phyloP scores from a whole-genome alignment of 2,888 invertebrate genomes.

The Cheilosia vernalis region DNA sequence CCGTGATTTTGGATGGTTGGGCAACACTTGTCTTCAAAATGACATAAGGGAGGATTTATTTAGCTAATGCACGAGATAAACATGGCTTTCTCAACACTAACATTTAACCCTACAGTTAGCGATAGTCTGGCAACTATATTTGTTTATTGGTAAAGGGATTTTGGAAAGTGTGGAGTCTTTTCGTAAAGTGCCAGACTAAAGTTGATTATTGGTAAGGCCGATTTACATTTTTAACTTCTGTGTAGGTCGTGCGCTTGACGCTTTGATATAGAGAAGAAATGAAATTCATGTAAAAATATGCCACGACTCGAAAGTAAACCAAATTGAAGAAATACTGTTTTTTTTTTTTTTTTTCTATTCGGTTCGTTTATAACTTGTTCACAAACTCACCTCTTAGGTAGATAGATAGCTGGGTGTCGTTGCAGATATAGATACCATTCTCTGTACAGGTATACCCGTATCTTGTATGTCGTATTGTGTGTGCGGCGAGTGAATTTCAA shows the following conservation, averaged over 20 bases:
- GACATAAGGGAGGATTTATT: no score
- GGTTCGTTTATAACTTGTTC: constrained; percentile 49
- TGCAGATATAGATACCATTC: constrained; percentile 48
- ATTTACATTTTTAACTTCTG: constrained; percentile 56
- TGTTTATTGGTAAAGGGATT: no score
- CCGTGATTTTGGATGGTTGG: no score
- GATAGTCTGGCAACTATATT: no score
- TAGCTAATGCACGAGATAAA: no score
- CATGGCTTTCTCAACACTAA: no score
- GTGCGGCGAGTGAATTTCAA: constrained; percentile 58
- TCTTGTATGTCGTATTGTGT: constrained; percentile 26
- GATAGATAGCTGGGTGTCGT: constrained; percentile 57
- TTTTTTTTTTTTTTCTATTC: constrained; percentile 27
- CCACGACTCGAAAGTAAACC: constrained; percentile 68
- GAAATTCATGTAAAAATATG: constrained; percentile 73
- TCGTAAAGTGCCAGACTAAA: no score
- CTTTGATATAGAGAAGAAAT: constrained; percentile 38
- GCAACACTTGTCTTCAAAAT: no score
- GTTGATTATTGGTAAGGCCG: no score
- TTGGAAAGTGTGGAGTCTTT: no score
- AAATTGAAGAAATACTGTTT: constrained; percentile 50
- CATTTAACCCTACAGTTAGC: no score
- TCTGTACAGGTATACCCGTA: constrained; percentile 41
- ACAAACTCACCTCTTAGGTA: constrained; percentile 56
- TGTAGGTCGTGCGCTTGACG: constrained; percentile 62